Base-by-base conservation (phyloP, 1,140 invertebrate species). In the Amphibalanus amphitrite region DNA sequence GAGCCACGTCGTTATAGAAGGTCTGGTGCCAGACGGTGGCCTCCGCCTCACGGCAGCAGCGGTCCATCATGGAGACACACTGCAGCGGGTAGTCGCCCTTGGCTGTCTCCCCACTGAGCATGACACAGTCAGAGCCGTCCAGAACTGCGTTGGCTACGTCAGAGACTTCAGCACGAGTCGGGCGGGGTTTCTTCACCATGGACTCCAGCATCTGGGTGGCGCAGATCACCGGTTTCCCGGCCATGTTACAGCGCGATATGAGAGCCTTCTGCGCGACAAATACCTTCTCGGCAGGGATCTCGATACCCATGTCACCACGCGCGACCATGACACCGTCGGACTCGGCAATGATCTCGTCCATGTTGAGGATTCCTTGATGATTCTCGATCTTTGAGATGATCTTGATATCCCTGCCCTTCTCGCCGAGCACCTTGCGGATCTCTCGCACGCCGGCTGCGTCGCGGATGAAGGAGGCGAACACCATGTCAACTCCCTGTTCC, bases 141-240 rank as follows among this genome's bases (percentile, higher is more conserved):
- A 98, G 82, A 75, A 98, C 89, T 4, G 96, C 96, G 82, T 99
- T 99, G 64, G 95, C 96, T 0, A 98, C 95, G 82, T 99, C 96
- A 0, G 93, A 95, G 20, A 90, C 89, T 82, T 99, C 96, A 47
- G 96, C 95, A 76, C 95, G 85, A 0, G 96, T 99, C 23, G 96
- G 92, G 29, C 95, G 85, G 13, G 95, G 95, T 79, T 98, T 98
- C 82, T 93, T 95, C 0, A 96, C 87, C 96, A 99, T 99, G 0
- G 93, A 96, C 78, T 99, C 96, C 75, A 99, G 80, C 95, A 99
- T 98, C 80, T 98, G 95, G 17, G 95, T 98, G 0, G 95, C 95
- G 81, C 94, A 97, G 76, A 98, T 97, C 0, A 97, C 93, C 0
- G 95, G 93, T 78, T 98, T 98, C 64, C 95, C 95, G 78, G 85